Conservation (phyloP, 2,113 vertebrate genomes). For the Brachirus orientalis region DNA sequence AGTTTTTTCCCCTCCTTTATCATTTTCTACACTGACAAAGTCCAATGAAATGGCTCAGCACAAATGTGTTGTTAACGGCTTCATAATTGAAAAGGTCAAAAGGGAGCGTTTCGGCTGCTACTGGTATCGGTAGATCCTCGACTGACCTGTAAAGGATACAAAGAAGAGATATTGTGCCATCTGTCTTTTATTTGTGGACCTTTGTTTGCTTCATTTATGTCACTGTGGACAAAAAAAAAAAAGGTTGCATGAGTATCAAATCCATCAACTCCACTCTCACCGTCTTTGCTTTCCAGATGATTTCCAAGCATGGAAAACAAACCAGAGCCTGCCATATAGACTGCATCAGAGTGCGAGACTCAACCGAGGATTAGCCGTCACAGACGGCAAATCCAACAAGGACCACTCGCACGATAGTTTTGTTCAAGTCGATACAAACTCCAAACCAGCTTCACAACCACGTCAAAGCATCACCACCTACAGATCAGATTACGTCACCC, state of each 20-base stretch:
- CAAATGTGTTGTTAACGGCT: no score
- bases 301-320: conserved; percentile 69
- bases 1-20: no score
- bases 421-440: conserved; percentile 40
- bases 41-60: no score
- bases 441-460: neutral
- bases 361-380: conserved; percentile 57
- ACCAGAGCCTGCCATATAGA: conserved; percentile 53
- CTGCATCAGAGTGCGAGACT: conserved; percentile 39
- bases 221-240: no score
- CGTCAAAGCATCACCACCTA: conserved; percentile 78
- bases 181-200: neutral
- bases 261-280: neutral
- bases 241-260: no score
- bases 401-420: conserved; percentile 46
- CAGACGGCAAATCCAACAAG: conserved; percentile 55
- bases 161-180: no score
- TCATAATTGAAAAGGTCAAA: no score
- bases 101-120: no score
- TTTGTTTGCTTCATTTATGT: no score
- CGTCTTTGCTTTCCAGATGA: conserved; percentile 74
- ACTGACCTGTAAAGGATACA: no score
- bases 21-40: no score
- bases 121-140: no score
- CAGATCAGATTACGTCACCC: conserved; percentile 68